Base-by-base conservation (phyloP, 2,888 invertebrate species). In the Drosophila lacicola region DNA sequence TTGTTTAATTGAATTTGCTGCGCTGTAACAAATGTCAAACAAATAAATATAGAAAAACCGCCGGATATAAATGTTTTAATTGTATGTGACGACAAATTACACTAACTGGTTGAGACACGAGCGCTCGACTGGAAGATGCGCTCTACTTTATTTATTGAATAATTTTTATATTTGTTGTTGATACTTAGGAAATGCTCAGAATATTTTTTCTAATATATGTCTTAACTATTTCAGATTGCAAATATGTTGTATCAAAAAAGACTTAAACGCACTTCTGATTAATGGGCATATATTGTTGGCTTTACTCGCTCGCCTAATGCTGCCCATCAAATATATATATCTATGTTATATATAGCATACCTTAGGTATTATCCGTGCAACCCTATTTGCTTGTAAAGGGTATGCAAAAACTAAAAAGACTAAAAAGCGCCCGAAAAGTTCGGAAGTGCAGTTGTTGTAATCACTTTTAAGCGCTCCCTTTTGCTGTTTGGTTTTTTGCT, bases 1-100 rank as follows among this genome's bases (percentile, higher is more conserved):
- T 75, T 85, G 82, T 82, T 85, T 83, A 82, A 82, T 82, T 82
- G 80, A 82, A 82, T 82, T 82, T 82, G 62, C 58, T 45, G 56
- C 55, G 39, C 62, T 66, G 75, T 60, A 80, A 67, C 80, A 80
- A 80, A 78, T 80, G 62, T 54, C 46, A 51, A 51, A 39, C 34
- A 49, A 63, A 55, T 25, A 41, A 58, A 42, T 36, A 17, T 21
- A 41, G 29, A 37, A 25, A 9, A 5, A 2, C 4, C 39, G 0
- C 4, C 56, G 44, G 17, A 57, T 37, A 51, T 49, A 34, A 29
- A 63, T 62, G 11, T 46, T 70, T 41, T 25, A 33, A 58, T 57
- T 70, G 45, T 44, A 29, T 44, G 56, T 53, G 51, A 41, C 39
- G 55, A 19, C 14, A 19, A 39, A 39, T 29, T 29, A 29, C 29